Percentiles rank a stretch among this genome's conserved stretches.
Evolutionary conservation across 2,797 vertebrate genomes (phyloP).

Genomic region (Arctocebus calabarensis): DNA sequence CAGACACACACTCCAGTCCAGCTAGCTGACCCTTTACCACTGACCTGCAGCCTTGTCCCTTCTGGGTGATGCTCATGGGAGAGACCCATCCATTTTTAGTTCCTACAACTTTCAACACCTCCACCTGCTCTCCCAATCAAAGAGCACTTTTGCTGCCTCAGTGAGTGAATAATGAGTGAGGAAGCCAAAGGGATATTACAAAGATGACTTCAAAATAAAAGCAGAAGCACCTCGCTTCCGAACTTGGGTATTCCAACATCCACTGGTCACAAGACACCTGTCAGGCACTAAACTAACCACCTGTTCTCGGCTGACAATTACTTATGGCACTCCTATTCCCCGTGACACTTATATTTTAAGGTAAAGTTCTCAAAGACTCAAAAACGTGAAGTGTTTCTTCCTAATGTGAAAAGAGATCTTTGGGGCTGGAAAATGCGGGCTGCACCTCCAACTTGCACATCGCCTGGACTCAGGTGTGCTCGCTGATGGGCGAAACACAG

Average conservation of each 20-base stretch:
- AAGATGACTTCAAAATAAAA: not conserved
- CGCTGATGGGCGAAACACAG: accelerated
- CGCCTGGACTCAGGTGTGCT: not conserved
- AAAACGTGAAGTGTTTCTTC: not conserved
- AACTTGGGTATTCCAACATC: not conserved
- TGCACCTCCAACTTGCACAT: accelerated
- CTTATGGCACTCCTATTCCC: not conserved
- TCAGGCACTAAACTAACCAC: not conserved
- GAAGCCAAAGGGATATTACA: not conserved
- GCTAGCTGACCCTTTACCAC: not conserved
- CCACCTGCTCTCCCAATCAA: not conserved
- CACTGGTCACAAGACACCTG: not conserved
- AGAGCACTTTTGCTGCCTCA: not conserved
- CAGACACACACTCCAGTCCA: not conserved
- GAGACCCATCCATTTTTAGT: accelerated
- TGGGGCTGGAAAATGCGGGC: not conserved
- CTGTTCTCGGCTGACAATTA: not conserved
- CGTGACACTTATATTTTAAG: not conserved
- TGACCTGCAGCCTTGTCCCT: not conserved
- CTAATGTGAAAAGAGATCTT: not conserved
- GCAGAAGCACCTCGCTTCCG: not conserved
- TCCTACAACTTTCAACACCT: not conserved
- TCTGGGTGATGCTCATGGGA: accelerated
- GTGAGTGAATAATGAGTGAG: not conserved
- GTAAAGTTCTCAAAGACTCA: not conserved